A percentile compares a stretch with the other conserved stretches of the same genome.
phyloP scores from a whole-genome alignment of 2,888 invertebrate species.

The Drosophila heteroneura region DNA sequence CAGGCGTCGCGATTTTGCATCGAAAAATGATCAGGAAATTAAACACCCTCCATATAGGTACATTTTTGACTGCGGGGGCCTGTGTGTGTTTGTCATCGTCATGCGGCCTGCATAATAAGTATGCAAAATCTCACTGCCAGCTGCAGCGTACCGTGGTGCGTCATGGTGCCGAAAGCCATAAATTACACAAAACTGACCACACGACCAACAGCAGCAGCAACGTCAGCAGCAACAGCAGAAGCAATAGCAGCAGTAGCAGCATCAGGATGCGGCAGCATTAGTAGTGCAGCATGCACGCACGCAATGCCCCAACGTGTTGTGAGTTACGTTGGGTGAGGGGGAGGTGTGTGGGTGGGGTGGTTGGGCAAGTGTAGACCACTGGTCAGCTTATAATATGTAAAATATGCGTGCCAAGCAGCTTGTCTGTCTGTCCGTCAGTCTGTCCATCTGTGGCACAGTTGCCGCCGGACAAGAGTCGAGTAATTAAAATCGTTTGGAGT shows the following conservation, averaged over 20 bases:
- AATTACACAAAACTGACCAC: slow-evolving; percentile 72
- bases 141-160: slow-evolving; percentile 39
- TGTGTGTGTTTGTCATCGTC: slow-evolving; percentile 61
- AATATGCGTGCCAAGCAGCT: slow-evolving; percentile 45
- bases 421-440: neutral
- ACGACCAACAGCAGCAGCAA: slow-evolving; percentile 13
- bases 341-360: neutral
- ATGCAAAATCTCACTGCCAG: slow-evolving; percentile 68
- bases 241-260: slow-evolving; percentile 7
- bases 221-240: neutral
- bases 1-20: slow-evolving; percentile 64
- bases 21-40: slow-evolving; percentile 83
- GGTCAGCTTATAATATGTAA: slow-evolving; percentile 66
- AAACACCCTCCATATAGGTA: slow-evolving; percentile 58
- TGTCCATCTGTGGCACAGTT: slow-evolving; percentile 21
- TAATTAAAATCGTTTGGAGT: slow-evolving; percentile 45
- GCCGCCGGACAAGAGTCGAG: slow-evolving; percentile 27
- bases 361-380: neutral
- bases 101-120: slow-evolving; percentile 71
- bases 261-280: slow-evolving; percentile 27
- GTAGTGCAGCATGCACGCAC: slow-evolving; percentile 5
- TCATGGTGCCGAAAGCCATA: slow-evolving; percentile 66
- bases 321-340: neutral
- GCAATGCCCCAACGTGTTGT: slow-evolving; percentile 7
- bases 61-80: neutral